A percentile compares a stretch with the other conserved stretches of the same genome.
Evolutionary conservation across 2,888 invertebrate genomes (phyloP).

Genomic region (Terebella lapidaria): DNA sequence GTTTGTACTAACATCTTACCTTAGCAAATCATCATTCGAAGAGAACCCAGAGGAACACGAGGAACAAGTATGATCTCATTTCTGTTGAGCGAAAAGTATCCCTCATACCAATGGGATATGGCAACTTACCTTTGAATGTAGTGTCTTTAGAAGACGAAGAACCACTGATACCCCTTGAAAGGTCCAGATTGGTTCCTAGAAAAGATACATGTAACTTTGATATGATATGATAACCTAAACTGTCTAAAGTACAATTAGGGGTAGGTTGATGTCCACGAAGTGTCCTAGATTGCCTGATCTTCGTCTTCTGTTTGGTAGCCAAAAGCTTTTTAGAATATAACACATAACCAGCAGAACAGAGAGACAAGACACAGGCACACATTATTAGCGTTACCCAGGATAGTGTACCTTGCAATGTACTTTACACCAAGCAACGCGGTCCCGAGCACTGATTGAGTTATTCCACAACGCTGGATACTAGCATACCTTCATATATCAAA

Average conservation of each 20-base stretch:
- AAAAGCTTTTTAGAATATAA: neutral
- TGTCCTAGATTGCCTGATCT: conserved; percentile 8
- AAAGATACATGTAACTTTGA: conserved; percentile 6
- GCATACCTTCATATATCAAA: conserved; percentile 4
- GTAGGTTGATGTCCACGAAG: neutral
- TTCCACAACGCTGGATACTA: conserved; percentile 9
- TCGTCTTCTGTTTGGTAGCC: conserved; percentile 1
- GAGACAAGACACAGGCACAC: neutral
- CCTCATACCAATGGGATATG: neutral
- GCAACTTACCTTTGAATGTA: neutral
- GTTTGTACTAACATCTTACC: no score
- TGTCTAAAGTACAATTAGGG: neutral
- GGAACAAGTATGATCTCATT: neutral
- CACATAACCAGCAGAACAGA: neutral
- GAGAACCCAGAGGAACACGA: neutral
- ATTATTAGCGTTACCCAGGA: neutral
- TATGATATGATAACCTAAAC: conserved; percentile 4
- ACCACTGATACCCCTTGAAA: no score
- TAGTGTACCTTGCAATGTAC: neutral
- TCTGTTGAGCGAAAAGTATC: neutral
- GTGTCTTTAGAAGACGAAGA: no score
- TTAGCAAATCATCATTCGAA: conserved; percentile 4
- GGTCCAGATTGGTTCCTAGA: neutral
- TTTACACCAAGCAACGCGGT: conserved; percentile 9
- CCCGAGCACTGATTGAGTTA: conserved; percentile 5